Conservation (phyloP, 2,113 vertebrate species). For the Cyphomyrus plagiostoma region DNA sequence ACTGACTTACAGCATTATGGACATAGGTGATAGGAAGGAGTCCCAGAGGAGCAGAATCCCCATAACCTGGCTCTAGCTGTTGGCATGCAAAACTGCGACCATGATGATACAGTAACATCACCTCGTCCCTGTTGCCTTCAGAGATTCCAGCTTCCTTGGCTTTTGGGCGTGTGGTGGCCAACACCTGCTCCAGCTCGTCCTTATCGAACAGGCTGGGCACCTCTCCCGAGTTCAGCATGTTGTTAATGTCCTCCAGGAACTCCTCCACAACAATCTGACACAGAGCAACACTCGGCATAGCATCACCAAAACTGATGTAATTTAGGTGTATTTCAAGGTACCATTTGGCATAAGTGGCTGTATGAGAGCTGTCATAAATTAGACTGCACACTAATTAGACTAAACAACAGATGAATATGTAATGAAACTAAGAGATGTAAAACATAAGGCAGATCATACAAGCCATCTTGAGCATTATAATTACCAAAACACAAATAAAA, state of each 20-base stretch:
- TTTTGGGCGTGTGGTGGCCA: conserved; percentile 64
- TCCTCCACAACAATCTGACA: conserved; percentile 67
- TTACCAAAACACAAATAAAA: not conserved
- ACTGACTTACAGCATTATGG: not conserved
- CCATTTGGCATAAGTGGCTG: not conserved
- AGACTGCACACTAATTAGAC: no score
- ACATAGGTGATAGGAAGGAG: not conserved
- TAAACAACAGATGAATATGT: not conserved
- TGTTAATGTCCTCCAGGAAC: conserved; percentile 75
- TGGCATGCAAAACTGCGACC: not conserved
- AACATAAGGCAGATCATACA: not conserved
- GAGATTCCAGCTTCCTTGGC: conserved; percentile 72
- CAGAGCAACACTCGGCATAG: not conserved
- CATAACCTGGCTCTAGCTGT: not conserved
- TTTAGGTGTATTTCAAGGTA: not conserved
- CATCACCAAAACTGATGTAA: not conserved
- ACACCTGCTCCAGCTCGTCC: conserved; percentile 69
- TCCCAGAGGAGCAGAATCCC: not conserved
- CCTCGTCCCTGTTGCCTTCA: conserved; percentile 76
- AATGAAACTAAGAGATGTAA: not conserved
- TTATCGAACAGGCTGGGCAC: conserved; percentile 78
- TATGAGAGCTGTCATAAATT: not conserved
- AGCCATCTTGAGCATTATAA: not conserved
- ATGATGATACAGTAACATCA: conserved; percentile 31
- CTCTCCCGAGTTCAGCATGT: conserved; percentile 75